Base-by-base conservation (phyloP, 1,140 invertebrate genomes). In the Coboldia fuscipes region DNA sequence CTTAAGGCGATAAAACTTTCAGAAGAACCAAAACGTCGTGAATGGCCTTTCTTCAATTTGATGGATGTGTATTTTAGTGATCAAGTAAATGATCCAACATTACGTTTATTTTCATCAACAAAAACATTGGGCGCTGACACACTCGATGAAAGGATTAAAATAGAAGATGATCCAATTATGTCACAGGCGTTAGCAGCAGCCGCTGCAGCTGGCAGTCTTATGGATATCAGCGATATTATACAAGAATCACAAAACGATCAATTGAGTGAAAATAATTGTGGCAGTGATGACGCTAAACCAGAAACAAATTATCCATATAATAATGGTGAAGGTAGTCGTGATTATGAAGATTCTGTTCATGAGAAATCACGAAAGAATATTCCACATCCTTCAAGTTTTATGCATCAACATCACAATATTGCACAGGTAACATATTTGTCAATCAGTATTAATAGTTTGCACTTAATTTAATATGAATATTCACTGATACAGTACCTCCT, bases 401-500 rank as follows among this genome's bases (percentile, higher is more conserved):
- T 48, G 38, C 44, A 48, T 22, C 51, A 55, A 42, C 51, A 52
- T 38, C 54, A 55, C 22, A 54, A 52, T 30, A 55, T 55, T 27
- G 52, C 54, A 37, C 51, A 54, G 16, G 33, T 34, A 34, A 23
- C 22, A 23, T 12, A 23, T 6, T 23, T 23, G 22, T 12, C 12
- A 23, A 23, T 23, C 22, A 23, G 12, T 23, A 23, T 12, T 23
- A 23, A 23, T 7, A 6, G 6, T 12, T 7, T 6, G 22, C 6
- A 23, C 22, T 6, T 7, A 23, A 7, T 23, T 12, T 23, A 23
- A 23, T 23, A 7, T 23, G 6, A 6, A 7, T 23, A 7, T 23
- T 23, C 22, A 7, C 22, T 6, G 6, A 7, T 12, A 28, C 21
- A 38, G 45, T 72, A 72, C 47, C 68, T 68, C 9, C 44, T 73